Conservation (phyloP, 30 jellyfish, hydroid and myxozoan species). For the Hydractinia symbiolongicarpus region DNA sequence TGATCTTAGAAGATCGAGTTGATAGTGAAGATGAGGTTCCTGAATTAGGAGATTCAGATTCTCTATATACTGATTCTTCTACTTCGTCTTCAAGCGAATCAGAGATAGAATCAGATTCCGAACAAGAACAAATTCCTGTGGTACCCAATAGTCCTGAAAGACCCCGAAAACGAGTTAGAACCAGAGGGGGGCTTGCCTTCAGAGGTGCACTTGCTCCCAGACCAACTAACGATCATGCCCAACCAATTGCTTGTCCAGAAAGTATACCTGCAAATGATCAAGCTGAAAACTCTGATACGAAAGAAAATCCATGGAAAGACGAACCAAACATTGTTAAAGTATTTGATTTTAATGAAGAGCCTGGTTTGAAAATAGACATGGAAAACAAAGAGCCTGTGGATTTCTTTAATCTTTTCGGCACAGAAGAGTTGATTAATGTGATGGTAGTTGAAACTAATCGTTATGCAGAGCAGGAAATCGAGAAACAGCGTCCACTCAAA, state of each 20-base stretch:
- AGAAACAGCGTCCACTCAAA: conserved; percentile 29
- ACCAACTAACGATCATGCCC: background rate
- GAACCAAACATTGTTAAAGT: too few species aligned
- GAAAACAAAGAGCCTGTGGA: too few species aligned
- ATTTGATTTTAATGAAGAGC: too few species aligned
- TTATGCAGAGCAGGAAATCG: conserved; percentile 15
- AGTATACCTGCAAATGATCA: background rate
- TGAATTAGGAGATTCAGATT: conserved; percentile 12
- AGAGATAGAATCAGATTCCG: background rate
- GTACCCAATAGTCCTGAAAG: too few species aligned
- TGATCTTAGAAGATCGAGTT: conserved; percentile 9
- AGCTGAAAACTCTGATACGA: background rate
- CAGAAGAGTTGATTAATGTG: too few species aligned
- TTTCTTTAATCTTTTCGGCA: too few species aligned
- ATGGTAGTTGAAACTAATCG: background rate
- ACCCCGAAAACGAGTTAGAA: too few species aligned
- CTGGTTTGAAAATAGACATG: too few species aligned
- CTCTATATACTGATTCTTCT: background rate
- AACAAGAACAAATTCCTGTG: too few species aligned
- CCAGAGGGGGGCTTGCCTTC: background rate
- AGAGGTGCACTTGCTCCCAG: conserved; percentile 11
- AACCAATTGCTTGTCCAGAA: background rate
- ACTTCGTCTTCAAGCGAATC: background rate
- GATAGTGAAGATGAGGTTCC: conserved; percentile 12
- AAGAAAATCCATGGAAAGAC: conserved; percentile 2